Conservation (phyloP, 2,888 invertebrate species). For the Noctua fimbriata region DNA sequence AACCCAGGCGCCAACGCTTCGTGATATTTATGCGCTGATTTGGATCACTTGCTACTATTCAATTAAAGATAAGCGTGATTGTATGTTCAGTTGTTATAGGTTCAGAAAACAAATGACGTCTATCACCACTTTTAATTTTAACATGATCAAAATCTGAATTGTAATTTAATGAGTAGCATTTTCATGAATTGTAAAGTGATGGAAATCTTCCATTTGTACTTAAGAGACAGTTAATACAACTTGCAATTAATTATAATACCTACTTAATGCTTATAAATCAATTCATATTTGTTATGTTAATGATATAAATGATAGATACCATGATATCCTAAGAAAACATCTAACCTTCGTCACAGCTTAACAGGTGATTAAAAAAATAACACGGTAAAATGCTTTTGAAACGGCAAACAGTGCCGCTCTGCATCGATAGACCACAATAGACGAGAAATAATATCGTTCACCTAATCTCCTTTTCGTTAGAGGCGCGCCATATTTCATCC, state of each 20-base stretch:
- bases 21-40: slow-evolving; percentile 66
- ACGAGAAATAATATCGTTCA: slow-evolving; percentile 84
- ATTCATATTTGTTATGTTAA: slow-evolving; percentile 62
- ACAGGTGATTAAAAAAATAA: slow-evolving; percentile 83
- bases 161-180: background rate
- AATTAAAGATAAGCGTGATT: slow-evolving; percentile 42
- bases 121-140: slow-evolving; percentile 23
- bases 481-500: slow-evolving; percentile 89
- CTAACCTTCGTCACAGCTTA: slow-evolving; percentile 82
- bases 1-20: slow-evolving; percentile 75
- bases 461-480: slow-evolving; percentile 89
- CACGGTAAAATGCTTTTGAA: slow-evolving; percentile 76
- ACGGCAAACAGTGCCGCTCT: slow-evolving; percentile 82
- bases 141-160: background rate
- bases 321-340: slow-evolving; percentile 78
- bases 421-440: slow-evolving; percentile 75
- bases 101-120: slow-evolving; percentile 2
- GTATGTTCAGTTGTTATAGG: slow-evolving; percentile 1
- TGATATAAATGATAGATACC: slow-evolving; percentile 57
- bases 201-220: slow-evolving; percentile 7
- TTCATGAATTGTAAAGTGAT: background rate
- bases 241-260: background rate
- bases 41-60: slow-evolving; percentile 60
- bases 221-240: background rate
- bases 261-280: slow-evolving; percentile 40